Conservation (phyloP, 2,113 vertebrate genomes). For the Platysteira castanea region DNA sequence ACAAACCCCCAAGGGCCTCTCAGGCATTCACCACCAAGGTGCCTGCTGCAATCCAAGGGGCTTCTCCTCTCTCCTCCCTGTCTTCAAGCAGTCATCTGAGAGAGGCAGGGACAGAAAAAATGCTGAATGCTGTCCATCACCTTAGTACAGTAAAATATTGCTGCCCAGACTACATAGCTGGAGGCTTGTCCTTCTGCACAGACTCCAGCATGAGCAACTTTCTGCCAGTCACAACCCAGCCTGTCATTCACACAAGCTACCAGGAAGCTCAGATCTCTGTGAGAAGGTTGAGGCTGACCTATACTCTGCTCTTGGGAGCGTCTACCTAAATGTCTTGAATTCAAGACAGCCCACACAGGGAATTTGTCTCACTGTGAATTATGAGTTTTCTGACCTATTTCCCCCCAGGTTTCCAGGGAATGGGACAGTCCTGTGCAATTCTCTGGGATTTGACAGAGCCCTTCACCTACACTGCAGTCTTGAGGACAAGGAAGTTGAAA, state of each 20-base stretch:
- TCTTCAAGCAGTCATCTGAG: background rate
- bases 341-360: background rate
- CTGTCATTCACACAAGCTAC: background rate
- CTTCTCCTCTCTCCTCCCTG: background rate
- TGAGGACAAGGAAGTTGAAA: background rate
- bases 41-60: background rate
- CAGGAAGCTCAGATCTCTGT: background rate
- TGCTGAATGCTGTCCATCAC: background rate
- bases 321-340: background rate
- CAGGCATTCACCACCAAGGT: too few relatives aligned
- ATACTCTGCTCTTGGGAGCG: background rate
- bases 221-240: background rate
- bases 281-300: background rate
- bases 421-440: background rate
- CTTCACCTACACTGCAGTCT: background rate
- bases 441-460: background rate
- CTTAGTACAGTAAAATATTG: background rate
- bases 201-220: background rate
- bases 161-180: background rate
- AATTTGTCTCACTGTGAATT: background rate
- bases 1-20: background rate
- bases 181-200: background rate
- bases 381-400: background rate
- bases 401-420: background rate
- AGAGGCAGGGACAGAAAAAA: background rate